A percentile compares a stretch with the other conserved stretches of the same genome.
Conservation (phyloP, 2,888 invertebrate species). For the Cybosia mesomella region DNA sequence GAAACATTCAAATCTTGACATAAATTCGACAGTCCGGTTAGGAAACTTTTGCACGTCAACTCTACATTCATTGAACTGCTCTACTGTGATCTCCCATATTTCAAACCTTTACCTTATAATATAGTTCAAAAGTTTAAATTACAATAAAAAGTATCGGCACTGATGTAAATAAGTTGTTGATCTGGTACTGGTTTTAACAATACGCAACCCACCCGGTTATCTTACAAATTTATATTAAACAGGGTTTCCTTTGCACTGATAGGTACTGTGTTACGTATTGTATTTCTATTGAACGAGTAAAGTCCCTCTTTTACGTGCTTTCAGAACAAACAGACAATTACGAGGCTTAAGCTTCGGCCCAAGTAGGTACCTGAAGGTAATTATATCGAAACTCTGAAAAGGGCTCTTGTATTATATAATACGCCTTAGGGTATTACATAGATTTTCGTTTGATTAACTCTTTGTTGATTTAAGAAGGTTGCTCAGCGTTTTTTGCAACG, state of each 20-base stretch:
- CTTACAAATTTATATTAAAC: slow-evolving; percentile 28
- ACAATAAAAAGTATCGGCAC: neutral
- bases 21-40: neutral
- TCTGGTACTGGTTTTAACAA: neutral
- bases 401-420: slow-evolving; percentile 5
- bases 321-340: slow-evolving; percentile 14
- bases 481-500: neutral
- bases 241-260: slow-evolving; percentile 13
- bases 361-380: neutral
- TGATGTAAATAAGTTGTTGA: neutral
- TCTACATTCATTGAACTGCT: too few species aligned
- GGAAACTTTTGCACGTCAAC: neutral
- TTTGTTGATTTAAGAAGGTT: neutral
- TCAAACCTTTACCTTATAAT: too few species aligned
- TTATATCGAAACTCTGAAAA: slow-evolving; percentile 17
- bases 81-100: too few species aligned
- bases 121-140: too few species aligned
- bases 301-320: slow-evolving; percentile 21
- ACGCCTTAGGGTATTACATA: neutral
- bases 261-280: slow-evolving; percentile 20
- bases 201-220: slow-evolving; percentile 7
- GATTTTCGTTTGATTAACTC: neutral
- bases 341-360: neutral
- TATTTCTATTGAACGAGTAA: slow-evolving; percentile 14
- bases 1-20: too few species aligned